Evolutionary conservation across 2,888 invertebrate genomes (phyloP), one percentile per base, ranked within the genome.

Genomic region (Galeruca laticollis): DNA sequence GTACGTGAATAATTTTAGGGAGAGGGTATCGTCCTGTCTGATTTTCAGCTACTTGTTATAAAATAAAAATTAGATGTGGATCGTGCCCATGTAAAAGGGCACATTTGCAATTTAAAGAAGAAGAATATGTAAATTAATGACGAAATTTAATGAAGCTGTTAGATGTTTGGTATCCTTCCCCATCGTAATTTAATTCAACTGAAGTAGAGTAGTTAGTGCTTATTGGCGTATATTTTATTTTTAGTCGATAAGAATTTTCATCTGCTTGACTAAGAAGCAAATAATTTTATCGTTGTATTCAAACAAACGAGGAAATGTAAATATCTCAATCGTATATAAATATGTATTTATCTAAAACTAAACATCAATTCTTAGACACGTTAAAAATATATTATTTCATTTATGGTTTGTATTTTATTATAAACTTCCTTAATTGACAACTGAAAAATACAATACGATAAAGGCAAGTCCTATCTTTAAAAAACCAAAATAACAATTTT

Each of bases 351-450:
- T 26, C 26, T 26, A 26, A 26, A 26, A 26, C 5, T 26, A 5
- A n/a, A 26, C n/a, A 40, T 40, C 0, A 40, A 40, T n/a, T 40
- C 0, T 4, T n/a, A 40, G n/a, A n/a, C 40, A 40, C n/a, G 40
- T 40, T n/a, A n/a, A 40, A 13, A 40, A 40, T 40, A n/a, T 40
- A 40, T 40, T 40, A 40, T 40, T 40, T 4, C 2, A n/a, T 37
- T 13, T 5, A 37, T 37, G 10, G 13, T 37, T 11, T 37, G 13
- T 37, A 2, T 37, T 11, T 37, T 2, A 37, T 11, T 37, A n/a
- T n/a, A 40, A 40, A 40, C 40, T 40, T 40, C n/a, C 40, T n/a
- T 40, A 40, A 40, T 40, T 40, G 40, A n/a, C n/a, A n/a, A 40
- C 5, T 40, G 13, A 40, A 40, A 3, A 37, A 4, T 10, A 35